A percentile compares a stretch with the other conserved stretches of the same genome.
phyloP scores from a whole-genome alignment of 2,113 vertebrate species.

The Apistogramma diplotaenia region DNA sequence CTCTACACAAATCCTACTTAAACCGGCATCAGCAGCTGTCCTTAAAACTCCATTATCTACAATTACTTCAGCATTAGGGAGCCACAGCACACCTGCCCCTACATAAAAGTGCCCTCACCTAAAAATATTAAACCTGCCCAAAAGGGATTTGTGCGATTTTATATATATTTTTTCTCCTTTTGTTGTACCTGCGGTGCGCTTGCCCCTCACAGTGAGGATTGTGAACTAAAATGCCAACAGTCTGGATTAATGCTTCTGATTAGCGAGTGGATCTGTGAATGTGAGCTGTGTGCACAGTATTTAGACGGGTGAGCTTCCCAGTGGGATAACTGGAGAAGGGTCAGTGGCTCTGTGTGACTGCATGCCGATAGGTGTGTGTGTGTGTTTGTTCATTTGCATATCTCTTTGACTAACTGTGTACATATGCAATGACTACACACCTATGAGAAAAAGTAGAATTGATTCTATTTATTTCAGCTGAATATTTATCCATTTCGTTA shows the following conservation, averaged over 20 bases:
- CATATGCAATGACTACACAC: neutral
- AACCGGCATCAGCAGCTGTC: slow-evolving; percentile 75
- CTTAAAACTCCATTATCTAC: slow-evolving; percentile 81
- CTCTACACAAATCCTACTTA: slow-evolving; percentile 75
- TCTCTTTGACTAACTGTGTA: neutral
- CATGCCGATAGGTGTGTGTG: neutral
- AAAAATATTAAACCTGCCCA: slow-evolving; percentile 69
- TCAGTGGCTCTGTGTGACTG: slow-evolving; percentile 25
- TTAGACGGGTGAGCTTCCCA: slow-evolving; percentile 28
- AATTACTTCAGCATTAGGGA: slow-evolving; percentile 77
- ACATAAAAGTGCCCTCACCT: slow-evolving; percentile 58
- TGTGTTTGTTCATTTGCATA: slow-evolving; percentile 7
- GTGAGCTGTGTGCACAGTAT: slow-evolving; percentile 27
- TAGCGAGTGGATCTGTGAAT: slow-evolving; percentile 33
- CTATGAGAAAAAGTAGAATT: neutral
- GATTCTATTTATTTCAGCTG: neutral
- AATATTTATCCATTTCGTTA: too few species aligned
- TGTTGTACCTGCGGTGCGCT: slow-evolving; percentile 39
- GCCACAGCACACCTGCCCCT: slow-evolving; percentile 68
- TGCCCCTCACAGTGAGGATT: slow-evolving; percentile 30
- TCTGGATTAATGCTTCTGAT: slow-evolving; percentile 50
- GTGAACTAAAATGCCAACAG: slow-evolving; percentile 46
- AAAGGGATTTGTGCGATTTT: slow-evolving; percentile 65
- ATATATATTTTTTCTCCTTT: slow-evolving; percentile 21
- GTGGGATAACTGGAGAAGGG: slow-evolving; percentile 30